These are phyloP conservation scores for Melikaiella ostensackeni DNA, from an alignment of 2,888 invertebrate genomes.

Conservation along the genomic window DNA sequence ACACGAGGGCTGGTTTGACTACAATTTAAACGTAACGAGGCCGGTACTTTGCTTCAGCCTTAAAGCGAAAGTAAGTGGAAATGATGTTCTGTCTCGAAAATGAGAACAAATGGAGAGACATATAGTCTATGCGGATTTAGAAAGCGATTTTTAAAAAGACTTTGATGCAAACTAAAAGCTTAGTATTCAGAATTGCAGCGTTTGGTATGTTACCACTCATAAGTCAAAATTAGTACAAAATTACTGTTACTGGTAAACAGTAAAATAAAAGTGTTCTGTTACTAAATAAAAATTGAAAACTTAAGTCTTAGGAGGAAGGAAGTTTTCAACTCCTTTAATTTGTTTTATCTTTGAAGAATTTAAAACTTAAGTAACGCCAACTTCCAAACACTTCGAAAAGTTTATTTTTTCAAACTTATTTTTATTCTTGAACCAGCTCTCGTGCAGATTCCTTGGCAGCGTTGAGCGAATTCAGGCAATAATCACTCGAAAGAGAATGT, in stretches of 20 bases:
- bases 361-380: not conserved
- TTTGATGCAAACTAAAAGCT: not conserved
- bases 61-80: constrained; percentile 11
- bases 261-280: too few relatives aligned
- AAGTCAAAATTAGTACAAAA: too few relatives aligned
- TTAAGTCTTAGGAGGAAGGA: too few relatives aligned
- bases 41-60: constrained; percentile 9
- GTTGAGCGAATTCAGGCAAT: not conserved
- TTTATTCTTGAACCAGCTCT: not conserved
- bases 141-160: constrained; percentile 13
- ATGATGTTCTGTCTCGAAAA: constrained; percentile 1
- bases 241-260: too few relatives aligned
- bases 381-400: not conserved
- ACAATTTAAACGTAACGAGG: constrained; percentile 31
- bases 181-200: too few relatives aligned
- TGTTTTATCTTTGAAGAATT: too few relatives aligned
- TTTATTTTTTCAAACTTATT: not conserved
- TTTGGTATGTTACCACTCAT: too few relatives aligned
- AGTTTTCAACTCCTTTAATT: too few relatives aligned
- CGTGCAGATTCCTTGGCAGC: not conserved
- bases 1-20: constrained; percentile 31
- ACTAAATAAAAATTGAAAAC: too few relatives aligned
- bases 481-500: not conserved
- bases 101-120: constrained; percentile 8
- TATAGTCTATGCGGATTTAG: constrained; percentile 3